These are phyloP conservation scores for Turritopsis dohrnii DNA, from an alignment of 30 jellyfish, hydroid and myxozoan genomes.

Conservation along the genomic window DNA sequence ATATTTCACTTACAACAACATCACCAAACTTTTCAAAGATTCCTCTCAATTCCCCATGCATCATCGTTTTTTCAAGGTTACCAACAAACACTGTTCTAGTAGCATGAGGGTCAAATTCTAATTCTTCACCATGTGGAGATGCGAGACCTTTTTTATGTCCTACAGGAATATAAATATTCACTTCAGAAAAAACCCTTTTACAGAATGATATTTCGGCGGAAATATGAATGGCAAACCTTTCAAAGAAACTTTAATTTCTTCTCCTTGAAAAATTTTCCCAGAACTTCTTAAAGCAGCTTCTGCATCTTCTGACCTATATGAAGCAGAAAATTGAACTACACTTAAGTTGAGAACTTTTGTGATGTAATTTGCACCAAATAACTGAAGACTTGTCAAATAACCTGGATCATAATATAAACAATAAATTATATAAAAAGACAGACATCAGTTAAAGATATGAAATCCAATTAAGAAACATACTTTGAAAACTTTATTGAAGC, in stretches of 20 bases:
- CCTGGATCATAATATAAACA: background rate
- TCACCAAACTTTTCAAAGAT: constrained; percentile 92
- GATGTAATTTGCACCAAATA: too few species aligned
- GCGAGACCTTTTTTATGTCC: too few species aligned
- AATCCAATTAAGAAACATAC: constrained; percentile 60
- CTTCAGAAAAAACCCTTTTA: too few species aligned
- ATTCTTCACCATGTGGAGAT: constrained; percentile 38
- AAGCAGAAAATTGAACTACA: background rate
- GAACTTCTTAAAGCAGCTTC: constrained; percentile 69
- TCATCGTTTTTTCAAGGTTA: constrained; percentile 78
- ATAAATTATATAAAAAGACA: too few species aligned
- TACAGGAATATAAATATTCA: too few species aligned
- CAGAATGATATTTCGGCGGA: too few species aligned
- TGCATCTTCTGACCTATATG: constrained; percentile 77
- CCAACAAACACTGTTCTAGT: constrained; percentile 99
- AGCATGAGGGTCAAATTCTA: constrained; percentile 88
- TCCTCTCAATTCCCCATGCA: constrained; percentile 80
- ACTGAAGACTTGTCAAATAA: background rate
- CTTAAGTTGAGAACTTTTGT: too few species aligned
- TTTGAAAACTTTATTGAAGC: constrained; percentile 73
- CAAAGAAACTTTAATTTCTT: constrained; percentile 66
- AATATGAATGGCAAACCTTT: constrained; percentile 64
- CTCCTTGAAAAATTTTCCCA: constrained; percentile 88
- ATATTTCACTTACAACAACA: constrained; percentile 90
- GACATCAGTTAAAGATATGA: too few species aligned